Evolutionary conservation across 2,888 invertebrate genomes (phyloP).

Genomic region (Coenonympha glycerion): DNA sequence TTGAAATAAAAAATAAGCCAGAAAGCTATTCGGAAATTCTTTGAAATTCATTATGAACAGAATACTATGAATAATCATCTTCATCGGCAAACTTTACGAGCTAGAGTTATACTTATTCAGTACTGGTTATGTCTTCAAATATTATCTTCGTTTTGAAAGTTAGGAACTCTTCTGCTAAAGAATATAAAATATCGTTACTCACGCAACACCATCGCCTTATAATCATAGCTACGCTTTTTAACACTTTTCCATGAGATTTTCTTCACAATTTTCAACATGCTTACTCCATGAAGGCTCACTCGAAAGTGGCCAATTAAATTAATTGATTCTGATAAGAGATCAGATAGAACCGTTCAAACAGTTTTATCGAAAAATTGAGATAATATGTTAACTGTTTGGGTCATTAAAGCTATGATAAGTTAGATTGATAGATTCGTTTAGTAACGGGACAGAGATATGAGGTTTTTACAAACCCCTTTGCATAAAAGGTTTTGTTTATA

Average conservation of each 20-base stretch:
- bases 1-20: too few species aligned
- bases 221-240: conserved; percentile 36
- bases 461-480: neutral
- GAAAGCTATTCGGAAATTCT: too few species aligned
- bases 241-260: conserved; percentile 42
- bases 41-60: too few species aligned
- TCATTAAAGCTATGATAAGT: conserved; percentile 21
- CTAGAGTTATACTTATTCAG: too few species aligned
- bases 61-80: too few species aligned
- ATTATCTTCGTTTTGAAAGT: too few species aligned
- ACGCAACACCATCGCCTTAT: conserved; percentile 46
- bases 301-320: neutral
- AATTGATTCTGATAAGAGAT: conserved; percentile 14
- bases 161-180: too few species aligned
- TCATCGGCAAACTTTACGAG: too few species aligned
- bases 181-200: conserved; percentile 31
- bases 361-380: conserved; percentile 9
- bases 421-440: too few species aligned
- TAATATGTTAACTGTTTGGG: conserved; percentile 22
- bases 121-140: too few species aligned
- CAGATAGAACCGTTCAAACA: conserved; percentile 1
- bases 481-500: too few species aligned
- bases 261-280: conserved; percentile 33
- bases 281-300: conserved; percentile 8
- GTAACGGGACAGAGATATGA: conserved; percentile 18